Percentiles rank a stretch among this genome's conserved stretches.
Evolutionary conservation across 1,140 invertebrate species (phyloP).

Genomic region (Oryzaephilus surinamensis): DNA sequence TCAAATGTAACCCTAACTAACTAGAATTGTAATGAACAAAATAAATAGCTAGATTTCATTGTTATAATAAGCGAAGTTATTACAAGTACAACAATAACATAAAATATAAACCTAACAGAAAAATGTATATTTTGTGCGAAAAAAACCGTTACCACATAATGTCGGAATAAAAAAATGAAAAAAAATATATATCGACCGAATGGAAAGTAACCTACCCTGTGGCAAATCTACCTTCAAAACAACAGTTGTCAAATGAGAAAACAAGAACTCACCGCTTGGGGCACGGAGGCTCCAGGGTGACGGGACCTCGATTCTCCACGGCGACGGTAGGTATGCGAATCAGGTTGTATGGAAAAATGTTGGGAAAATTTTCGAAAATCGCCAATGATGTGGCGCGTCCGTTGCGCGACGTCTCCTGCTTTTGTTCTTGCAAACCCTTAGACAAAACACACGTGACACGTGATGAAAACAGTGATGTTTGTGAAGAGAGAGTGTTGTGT

Average conservation of each 20-base stretch:
- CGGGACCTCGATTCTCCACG: constrained; percentile 37
- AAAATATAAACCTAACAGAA: too few relatives aligned
- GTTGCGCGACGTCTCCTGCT: constrained; percentile 4
- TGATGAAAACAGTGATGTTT: background rate
- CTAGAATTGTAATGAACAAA: too few relatives aligned
- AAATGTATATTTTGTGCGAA: too few relatives aligned
- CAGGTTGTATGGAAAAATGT: constrained; percentile 25
- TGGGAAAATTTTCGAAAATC: constrained; percentile 12
- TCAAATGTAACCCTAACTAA: too few relatives aligned
- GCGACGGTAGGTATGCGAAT: constrained; percentile 29
- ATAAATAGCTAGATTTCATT: constrained; percentile 5
- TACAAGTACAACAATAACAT: too few relatives aligned
- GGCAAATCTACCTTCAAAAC: constrained; percentile 6
- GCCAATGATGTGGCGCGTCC: too few relatives aligned
- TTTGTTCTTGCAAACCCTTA: background rate
- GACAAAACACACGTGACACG: constrained; percentile 3
- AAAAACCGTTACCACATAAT: constrained; percentile 9
- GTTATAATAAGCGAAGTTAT: too few relatives aligned
- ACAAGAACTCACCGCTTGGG: constrained; percentile 38
- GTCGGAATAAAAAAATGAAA: constrained; percentile 1
- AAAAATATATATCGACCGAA: background rate
- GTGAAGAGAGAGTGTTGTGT: background rate
- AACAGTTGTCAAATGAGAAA: constrained; percentile 9
- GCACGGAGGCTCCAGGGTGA: constrained; percentile 46
- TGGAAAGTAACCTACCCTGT: constrained; percentile 14